Percentiles rank a stretch among this genome's conserved stretches.
Evolutionary conservation across 2,797 vertebrate genomes (phyloP).

Genomic region (Synanceia verrucosa): DNA sequence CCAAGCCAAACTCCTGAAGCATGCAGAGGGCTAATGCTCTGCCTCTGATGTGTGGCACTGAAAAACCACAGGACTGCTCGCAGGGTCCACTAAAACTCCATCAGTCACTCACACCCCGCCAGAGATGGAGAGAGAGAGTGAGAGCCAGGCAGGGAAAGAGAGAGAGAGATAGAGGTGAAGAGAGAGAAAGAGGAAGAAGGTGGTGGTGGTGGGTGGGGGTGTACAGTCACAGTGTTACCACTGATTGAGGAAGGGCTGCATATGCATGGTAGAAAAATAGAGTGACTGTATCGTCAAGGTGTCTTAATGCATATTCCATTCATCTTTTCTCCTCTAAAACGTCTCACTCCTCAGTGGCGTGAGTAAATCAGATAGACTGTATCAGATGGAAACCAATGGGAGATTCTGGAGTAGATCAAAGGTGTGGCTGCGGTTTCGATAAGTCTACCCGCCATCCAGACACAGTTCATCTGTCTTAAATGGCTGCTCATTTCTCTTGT

Average conservation of each 20-base stretch:
- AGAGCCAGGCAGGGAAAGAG: constrained; percentile 35
- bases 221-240: constrained; percentile 50
- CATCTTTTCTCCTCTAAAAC: constrained; percentile 65
- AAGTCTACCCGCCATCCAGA: constrained; percentile 69
- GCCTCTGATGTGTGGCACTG: constrained; percentile 78
- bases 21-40: constrained; percentile 79
- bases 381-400: constrained; percentile 75
- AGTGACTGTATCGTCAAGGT: constrained; percentile 60
- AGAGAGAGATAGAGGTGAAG: constrained; percentile 47
- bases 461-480: constrained; percentile 81
- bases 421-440: constrained; percentile 77
- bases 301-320: constrained; percentile 80
- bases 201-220: not conserved
- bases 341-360: constrained; percentile 63
- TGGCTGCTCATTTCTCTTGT: constrained; percentile 80
- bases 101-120: constrained; percentile 81
- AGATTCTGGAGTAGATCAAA: constrained; percentile 78
- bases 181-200: constrained; percentile 40
- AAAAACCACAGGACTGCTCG: constrained; percentile 79
- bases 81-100: constrained; percentile 85
- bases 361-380: constrained; percentile 71
- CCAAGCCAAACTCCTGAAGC: constrained; percentile 86
- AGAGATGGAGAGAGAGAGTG: constrained; percentile 57
- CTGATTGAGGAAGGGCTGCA: constrained; percentile 69
- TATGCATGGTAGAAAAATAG: constrained; percentile 60